Conservation (phyloP, 2,888 invertebrate species). For the Idaea dimidiata region DNA sequence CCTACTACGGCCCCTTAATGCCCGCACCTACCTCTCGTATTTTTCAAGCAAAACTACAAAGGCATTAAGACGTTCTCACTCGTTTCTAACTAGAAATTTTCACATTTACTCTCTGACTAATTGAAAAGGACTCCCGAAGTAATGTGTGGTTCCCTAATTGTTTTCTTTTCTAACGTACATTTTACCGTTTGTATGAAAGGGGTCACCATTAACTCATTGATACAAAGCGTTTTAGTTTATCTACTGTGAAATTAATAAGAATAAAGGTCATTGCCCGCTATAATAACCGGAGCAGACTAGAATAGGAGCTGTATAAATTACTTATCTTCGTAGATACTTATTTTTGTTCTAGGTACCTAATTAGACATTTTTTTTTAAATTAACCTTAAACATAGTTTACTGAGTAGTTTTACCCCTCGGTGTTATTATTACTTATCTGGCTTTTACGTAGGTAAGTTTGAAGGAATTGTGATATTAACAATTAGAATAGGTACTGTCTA, state of each 20-base stretch:
- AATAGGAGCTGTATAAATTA: slow-evolving; percentile 6
- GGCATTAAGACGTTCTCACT: slow-evolving; percentile 43
- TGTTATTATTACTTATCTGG: no score
- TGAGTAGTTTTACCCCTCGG: no score
- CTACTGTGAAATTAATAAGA: background rate
- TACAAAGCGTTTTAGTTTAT: background rate
- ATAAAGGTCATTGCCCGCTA: background rate
- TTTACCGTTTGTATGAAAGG: background rate
- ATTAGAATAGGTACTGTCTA: no score
- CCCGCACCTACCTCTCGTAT: slow-evolving; percentile 55
- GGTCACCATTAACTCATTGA: background rate
- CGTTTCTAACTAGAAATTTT: slow-evolving; percentile 7
- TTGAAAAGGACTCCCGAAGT: background rate
- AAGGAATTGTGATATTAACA: no score
- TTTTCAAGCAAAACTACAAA: slow-evolving; percentile 57
- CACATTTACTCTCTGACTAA: slow-evolving; percentile 1
- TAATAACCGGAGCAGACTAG: background rate
- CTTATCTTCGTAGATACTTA: no score
- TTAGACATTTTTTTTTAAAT: no score
- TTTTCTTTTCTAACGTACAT: background rate
- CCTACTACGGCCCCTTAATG: no score
- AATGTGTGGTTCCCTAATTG: background rate
- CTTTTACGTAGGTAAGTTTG: no score
- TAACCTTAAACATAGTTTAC: no score
- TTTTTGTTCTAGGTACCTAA: no score